Evolutionary conservation across 1,140 invertebrate species (phyloP), one percentile per base, ranked within the genome.

Genomic region (Pseudomyrmex cubaensis): DNA sequence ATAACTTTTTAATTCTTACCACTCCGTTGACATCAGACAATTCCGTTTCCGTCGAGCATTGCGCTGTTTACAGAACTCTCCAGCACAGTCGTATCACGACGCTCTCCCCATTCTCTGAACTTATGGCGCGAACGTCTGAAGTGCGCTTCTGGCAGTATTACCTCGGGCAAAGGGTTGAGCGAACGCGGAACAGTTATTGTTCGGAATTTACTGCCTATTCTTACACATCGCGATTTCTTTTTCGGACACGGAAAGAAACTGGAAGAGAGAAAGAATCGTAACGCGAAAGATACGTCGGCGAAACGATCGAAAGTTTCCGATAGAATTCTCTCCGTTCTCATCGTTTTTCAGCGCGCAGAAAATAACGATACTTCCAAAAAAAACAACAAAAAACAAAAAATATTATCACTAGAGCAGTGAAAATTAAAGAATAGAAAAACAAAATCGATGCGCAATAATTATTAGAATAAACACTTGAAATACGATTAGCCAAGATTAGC

Each of bases 11-110:
- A 85, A 87, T 86, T 80, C 62, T 85, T 76, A 56, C 22, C 57
- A 54, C 48, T 17, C 44, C 70, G 76, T 64, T 48, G 67, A 73
- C 69, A 62, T 44, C 44, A 85, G 83, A 84, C 87, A 86, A 76
- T 90, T 87, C 83, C 76, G 84, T 85, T 90, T 88, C 84, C 85
- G 89, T 90, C 85, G 78, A 80, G 82, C 82, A 82, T 82, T 69
- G 44, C 46, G 62, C 75, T 91, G 88, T 90, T 92, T 91, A 92
- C 88, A 82, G 82, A 91, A 89, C 84, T 89, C 87, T 90, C 77
- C 72, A 84, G 75, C 75, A 35, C 54, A 22, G 61, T 77, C 44
- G 57, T 73, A 77, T 74, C 59, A 59, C 25, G 35, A 70, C 72
- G 64, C 69, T 62, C 86, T 69, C 63, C 64, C 64, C 44, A 69